Conservation (phyloP, 2,113 vertebrate species). For the Xenopus laevis region DNA sequence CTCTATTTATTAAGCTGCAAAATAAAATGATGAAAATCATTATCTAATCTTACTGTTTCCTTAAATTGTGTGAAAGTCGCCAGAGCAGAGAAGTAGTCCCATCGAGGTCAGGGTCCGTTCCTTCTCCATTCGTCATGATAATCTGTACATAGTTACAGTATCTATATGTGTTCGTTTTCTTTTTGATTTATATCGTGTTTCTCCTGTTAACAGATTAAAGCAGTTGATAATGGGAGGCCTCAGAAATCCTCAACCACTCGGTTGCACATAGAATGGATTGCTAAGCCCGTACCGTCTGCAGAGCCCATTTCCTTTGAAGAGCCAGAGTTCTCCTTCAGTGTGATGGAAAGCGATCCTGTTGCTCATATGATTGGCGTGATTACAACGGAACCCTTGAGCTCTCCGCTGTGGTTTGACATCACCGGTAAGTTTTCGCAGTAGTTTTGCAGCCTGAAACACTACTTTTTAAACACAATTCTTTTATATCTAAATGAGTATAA, state of each 20-base stretch:
- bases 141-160: no score
- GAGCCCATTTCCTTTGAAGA: constrained; percentile 85
- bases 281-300: constrained; percentile 71
- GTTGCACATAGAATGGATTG: constrained; percentile 94
- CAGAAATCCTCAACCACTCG: constrained; percentile 90
- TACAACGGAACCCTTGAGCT: constrained; percentile 77
- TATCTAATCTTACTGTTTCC: no score
- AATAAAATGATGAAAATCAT: no score
- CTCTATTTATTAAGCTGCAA: no score
- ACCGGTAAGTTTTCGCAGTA: constrained; percentile 68
- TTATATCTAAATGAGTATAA: no score
- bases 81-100: no score
- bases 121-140: no score
- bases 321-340: constrained; percentile 81
- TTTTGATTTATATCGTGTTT: constrained; percentile 26
- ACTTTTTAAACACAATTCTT: neutral
- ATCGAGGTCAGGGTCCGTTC: no score
- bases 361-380: constrained; percentile 96
- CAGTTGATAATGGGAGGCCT: constrained; percentile 93
- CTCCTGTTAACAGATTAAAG: constrained; percentile 80
- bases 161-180: no score
- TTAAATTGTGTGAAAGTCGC: no score
- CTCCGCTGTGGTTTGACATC: constrained; percentile 93
- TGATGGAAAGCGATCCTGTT: constrained; percentile 97
- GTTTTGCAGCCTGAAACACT: constrained; percentile 12